A percentile compares a stretch with the other conserved stretches of the same genome.
phyloP scores from a whole-genome alignment of 2,797 vertebrate genomes.

The Cetoscarus ocellatus region DNA sequence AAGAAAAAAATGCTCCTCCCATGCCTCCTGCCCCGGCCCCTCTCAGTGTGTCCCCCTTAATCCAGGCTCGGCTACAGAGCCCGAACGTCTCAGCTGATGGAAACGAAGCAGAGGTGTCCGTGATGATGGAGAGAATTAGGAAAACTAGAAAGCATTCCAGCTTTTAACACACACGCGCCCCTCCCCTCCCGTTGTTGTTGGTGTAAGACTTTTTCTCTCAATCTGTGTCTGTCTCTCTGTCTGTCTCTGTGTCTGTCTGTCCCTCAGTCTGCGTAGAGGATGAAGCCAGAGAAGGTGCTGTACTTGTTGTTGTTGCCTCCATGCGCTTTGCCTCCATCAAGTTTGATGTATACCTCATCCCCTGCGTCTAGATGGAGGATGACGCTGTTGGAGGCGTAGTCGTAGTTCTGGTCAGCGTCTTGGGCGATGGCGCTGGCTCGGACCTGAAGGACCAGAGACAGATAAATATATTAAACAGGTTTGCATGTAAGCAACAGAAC shows the following conservation, averaged over 20 bases:
- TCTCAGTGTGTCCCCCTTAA: constrained; percentile 57
- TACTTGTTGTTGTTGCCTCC: constrained; percentile 99
- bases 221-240: constrained; percentile 56
- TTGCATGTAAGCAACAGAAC: constrained; percentile 6
- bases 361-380: constrained; percentile 97
- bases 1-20: constrained; percentile 17
- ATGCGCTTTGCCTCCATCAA: constrained; percentile 97
- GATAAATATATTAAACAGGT: constrained; percentile 8
- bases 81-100: constrained; percentile 67
- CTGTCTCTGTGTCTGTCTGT: constrained; percentile 49
- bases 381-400: constrained; percentile 98
- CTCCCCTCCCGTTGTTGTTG: constrained; percentile 26
- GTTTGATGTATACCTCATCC: constrained; percentile 97
- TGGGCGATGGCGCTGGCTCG: constrained; percentile 98
- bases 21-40: constrained; percentile 52
- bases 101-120: constrained; percentile 77
- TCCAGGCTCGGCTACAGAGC: constrained; percentile 66
- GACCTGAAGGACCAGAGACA: constrained; percentile 82
- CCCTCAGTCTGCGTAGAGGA: constrained; percentile 96
- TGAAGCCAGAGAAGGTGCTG: constrained; percentile 99
- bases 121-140: constrained; percentile 79
- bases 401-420: constrained; percentile 98
- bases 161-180: constrained; percentile 68
- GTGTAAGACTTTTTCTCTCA: constrained; percentile 51
- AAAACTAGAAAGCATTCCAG: constrained; percentile 77